Conservation (phyloP, 2,888 invertebrate species). For the Thalpophila matura region DNA sequence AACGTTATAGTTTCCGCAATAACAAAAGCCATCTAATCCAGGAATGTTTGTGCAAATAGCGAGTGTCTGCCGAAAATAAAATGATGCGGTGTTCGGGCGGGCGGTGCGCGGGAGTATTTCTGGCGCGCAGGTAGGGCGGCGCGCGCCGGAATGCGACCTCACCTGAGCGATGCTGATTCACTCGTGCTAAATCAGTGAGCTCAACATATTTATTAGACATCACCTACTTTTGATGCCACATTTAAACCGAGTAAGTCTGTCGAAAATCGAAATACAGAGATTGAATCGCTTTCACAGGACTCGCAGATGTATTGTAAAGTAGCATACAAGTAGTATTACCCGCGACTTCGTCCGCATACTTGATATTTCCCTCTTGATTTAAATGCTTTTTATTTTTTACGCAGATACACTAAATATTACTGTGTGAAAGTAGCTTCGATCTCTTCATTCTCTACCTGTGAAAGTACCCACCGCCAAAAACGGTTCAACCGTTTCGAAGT, state of each 20-base stretch:
- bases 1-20: constrained; percentile 56
- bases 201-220: constrained; percentile 82
- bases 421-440: too few relatives aligned
- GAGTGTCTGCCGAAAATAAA: constrained; percentile 76
- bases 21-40: constrained; percentile 71
- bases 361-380: too few relatives aligned
- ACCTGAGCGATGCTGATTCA: constrained; percentile 89
- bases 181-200: constrained; percentile 86
- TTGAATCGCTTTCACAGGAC: constrained; percentile 13
- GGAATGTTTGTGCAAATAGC: constrained; percentile 70
- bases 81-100: constrained; percentile 74
- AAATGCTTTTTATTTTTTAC: too few relatives aligned
- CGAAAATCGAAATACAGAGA: constrained; percentile 49
- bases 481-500: too few relatives aligned
- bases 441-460: too few relatives aligned
- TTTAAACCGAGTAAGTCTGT: constrained; percentile 63
- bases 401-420: too few relatives aligned
- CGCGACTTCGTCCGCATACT: too few relatives aligned
- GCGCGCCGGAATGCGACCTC: constrained; percentile 88
- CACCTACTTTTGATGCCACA: constrained; percentile 73
- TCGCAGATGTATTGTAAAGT: too few relatives aligned
- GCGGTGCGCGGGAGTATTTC: constrained; percentile 85
- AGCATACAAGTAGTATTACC: too few relatives aligned
- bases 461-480: too few relatives aligned
- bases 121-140: constrained; percentile 88